These are phyloP conservation scores for Sanderia malayensis DNA, from an alignment of 30 jellyfish, hydroid and myxozoan genomes.

Conservation along the genomic window DNA sequence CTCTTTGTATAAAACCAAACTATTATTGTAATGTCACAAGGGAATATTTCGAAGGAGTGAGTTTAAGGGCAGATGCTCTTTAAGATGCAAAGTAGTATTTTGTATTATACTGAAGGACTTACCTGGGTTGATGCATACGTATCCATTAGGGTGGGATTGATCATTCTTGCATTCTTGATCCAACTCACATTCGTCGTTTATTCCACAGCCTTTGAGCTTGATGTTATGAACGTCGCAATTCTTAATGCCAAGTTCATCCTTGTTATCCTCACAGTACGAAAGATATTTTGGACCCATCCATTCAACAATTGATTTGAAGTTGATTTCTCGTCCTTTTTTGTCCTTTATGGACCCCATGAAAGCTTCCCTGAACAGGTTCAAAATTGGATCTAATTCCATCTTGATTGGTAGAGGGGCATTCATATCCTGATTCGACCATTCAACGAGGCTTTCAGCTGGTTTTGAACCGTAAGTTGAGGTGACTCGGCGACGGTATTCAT, in stretches of 20 bases:
- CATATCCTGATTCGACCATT: slow-evolving; percentile 46
- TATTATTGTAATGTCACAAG: too few species aligned
- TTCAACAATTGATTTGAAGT: not conserved
- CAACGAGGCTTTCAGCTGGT: slow-evolving; percentile 23
- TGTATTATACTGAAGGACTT: not conserved
- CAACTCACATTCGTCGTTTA: not conserved
- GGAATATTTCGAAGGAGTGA: too few species aligned
- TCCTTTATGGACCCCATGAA: slow-evolving; percentile 7
- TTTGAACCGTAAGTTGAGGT: slow-evolving; percentile 27
- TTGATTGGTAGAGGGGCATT: slow-evolving; percentile 34
- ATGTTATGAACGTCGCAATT: not conserved
- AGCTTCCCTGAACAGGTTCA: slow-evolving; percentile 27
- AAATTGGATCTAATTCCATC: slow-evolving; percentile 32
- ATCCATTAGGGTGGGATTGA: not conserved
- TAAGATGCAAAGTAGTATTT: too few species aligned
- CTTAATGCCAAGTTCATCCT: not conserved
- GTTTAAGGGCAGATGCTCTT: too few species aligned
- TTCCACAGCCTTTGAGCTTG: not conserved
- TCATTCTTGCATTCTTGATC: slow-evolving; percentile 1
- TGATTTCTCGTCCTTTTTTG: not conserved
- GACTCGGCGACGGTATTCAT: slow-evolving; percentile 9
- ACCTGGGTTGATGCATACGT: not conserved
- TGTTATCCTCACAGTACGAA: not conserved
- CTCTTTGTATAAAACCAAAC: too few species aligned
- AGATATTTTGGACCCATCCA: not conserved